Evolutionary conservation across 2,797 vertebrate species (phyloP).

Genomic region (Macropus fuliginosus): DNA sequence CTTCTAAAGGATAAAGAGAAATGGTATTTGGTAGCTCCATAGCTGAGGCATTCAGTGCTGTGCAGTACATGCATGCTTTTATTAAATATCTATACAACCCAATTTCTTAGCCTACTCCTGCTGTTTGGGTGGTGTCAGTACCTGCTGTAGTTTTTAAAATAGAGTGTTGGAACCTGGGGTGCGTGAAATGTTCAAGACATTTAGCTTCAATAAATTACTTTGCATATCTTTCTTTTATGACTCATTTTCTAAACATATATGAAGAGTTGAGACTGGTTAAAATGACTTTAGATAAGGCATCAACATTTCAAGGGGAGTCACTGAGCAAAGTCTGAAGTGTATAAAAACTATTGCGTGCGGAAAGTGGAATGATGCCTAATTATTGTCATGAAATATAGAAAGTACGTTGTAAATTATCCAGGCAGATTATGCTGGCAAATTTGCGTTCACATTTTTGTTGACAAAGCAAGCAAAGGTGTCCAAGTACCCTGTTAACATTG

Average conservation of each 20-base stretch:
- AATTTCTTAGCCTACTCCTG: slow-evolving; percentile 19
- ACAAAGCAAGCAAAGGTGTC: background rate
- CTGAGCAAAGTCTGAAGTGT: slow-evolving; percentile 8
- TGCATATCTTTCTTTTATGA: background rate
- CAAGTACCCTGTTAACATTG: slow-evolving; percentile 11
- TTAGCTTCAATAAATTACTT: slow-evolving; percentile 17
- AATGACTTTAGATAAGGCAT: background rate
- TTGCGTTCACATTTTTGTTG: slow-evolving; percentile 27
- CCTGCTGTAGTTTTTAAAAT: slow-evolving; percentile 13
- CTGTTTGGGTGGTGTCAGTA: slow-evolving; percentile 2
- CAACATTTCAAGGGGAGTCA: slow-evolving; percentile 9
- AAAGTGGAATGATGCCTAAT: background rate
- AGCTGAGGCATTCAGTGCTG: background rate
- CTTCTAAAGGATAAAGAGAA: slow-evolving; percentile 2
- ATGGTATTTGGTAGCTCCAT: background rate
- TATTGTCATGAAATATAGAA: background rate
- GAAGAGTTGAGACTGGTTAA: slow-evolving; percentile 34
- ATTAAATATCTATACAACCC: slow-evolving; percentile 11
- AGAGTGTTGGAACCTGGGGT: slow-evolving; percentile 8
- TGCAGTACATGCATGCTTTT: background rate
- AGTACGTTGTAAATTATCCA: background rate
- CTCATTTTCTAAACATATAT: background rate
- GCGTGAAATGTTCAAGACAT: background rate
- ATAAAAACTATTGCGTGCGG: background rate
- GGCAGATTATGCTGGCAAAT: background rate